Percentiles rank a stretch among this genome's conserved stretches.
Conservation (phyloP, 2,797 vertebrate species). For the Picus viridis region DNA sequence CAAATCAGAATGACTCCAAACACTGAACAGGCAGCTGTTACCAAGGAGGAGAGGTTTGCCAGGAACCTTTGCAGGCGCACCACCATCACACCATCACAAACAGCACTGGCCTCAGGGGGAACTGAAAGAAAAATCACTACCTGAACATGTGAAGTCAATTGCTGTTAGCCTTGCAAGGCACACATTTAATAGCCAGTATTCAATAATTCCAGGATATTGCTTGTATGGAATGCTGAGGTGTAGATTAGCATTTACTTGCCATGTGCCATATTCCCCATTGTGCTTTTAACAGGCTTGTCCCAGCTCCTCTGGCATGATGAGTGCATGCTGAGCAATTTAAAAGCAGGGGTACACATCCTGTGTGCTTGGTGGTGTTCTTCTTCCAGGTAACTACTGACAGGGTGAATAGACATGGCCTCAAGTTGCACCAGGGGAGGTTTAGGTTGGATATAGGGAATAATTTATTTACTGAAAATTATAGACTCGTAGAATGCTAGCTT, state of each 20-base stretch:
- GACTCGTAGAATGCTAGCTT: no score
- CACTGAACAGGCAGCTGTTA: neutral
- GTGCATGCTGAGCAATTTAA: neutral
- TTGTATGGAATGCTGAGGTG: neutral
- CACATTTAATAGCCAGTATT: neutral
- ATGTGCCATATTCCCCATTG: neutral
- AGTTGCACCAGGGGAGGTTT: no score
- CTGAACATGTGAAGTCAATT: neutral
- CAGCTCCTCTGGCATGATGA: neutral
- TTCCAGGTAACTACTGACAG: no score
- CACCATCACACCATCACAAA: neutral
- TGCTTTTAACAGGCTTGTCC: neutral
- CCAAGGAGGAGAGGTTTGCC: neutral
- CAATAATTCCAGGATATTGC: neutral
- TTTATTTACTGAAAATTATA: no score
- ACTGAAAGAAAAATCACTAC: neutral
- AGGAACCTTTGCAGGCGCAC: neutral
- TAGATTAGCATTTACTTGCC: neutral
- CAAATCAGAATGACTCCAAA: neutral
- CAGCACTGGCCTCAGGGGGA: neutral
- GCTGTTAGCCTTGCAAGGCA: neutral
- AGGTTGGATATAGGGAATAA: no score
- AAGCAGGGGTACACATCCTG: neutral
- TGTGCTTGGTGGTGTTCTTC: neutral
- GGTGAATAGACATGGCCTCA: no score